phyloP scores from a whole-genome alignment of 2,888 invertebrate species.

The Meloe dianella region DNA sequence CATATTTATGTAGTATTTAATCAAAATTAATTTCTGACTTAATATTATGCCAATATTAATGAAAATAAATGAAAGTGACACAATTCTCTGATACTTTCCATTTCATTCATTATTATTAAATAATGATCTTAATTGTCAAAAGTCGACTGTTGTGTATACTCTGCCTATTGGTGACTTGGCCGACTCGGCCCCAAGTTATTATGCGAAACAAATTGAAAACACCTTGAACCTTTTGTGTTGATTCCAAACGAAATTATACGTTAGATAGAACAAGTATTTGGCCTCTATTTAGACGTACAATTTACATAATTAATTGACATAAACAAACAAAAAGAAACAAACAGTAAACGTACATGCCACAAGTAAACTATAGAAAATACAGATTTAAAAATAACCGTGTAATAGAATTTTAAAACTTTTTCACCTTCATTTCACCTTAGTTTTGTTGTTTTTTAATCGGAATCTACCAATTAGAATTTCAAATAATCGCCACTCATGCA shows the following conservation, averaged over 20 bases:
- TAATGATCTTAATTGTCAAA: no score
- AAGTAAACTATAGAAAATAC: neutral
- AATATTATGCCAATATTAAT: neutral
- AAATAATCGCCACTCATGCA: slow-evolving; percentile 22
- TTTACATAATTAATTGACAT: slow-evolving; percentile 26
- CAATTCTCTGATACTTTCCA: neutral
- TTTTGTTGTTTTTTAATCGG: slow-evolving; percentile 19
- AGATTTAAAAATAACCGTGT: neutral
- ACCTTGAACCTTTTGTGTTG: slow-evolving; percentile 29
- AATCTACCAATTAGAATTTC: slow-evolving; percentile 28
- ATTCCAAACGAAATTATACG: neutral
- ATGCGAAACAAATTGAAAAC: no score
- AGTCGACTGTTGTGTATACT: no score
- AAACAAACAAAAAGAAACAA: neutral
- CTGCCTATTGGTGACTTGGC: no score
- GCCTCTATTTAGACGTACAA: slow-evolving; percentile 23
- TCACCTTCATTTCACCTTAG: slow-evolving; percentile 36
- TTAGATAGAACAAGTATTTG: slow-evolving; percentile 18
- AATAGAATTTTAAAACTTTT: slow-evolving; percentile 19
- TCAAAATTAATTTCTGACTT: neutral
- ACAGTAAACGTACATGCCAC: neutral
- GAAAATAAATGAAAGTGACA: neutral
- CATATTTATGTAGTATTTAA: neutral
- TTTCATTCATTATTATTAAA: neutral
- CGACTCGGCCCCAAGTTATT: no score